phyloP scores from a whole-genome alignment of 2,888 invertebrate species.

The Diadegma fenestrale region DNA sequence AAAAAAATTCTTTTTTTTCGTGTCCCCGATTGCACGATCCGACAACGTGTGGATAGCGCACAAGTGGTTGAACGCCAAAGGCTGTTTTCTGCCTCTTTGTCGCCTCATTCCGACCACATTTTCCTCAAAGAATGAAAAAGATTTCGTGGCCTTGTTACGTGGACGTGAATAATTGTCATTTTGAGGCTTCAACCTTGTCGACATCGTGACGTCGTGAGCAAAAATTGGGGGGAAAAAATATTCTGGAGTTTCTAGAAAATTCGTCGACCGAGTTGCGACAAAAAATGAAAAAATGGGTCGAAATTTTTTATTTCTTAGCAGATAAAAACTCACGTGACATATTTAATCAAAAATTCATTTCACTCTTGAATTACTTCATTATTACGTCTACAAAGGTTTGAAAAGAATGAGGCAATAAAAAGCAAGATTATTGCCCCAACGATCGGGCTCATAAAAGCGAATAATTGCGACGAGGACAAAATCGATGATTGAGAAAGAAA shows the following conservation, averaged over 20 bases:
- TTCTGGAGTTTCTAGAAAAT: constrained; percentile 4
- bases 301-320: not conserved
- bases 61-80: constrained; percentile 1
- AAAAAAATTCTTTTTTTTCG: not conserved
- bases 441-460: not conserved
- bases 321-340: not conserved
- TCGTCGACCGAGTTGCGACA: not conserved
- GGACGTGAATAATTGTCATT: constrained; percentile 56
- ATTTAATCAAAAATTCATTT: not conserved
- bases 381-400: not conserved
- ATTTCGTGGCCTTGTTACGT: constrained; percentile 51
- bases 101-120: constrained; percentile 6
- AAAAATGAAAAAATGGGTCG: not conserved
- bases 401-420: not conserved
- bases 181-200: constrained; percentile 43
- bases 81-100: not conserved
- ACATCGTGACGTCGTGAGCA: constrained; percentile 25
- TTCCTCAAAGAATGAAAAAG: constrained; percentile 20
- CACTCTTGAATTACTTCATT: not conserved
- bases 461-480: not conserved
- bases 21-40: not conserved
- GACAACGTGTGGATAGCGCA: not conserved
- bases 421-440: not conserved
- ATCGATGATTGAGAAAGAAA: constrained; percentile 6
- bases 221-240: not conserved